These are phyloP conservation scores for Oreochromis tanganicae DNA, from an alignment of 2,113 vertebrate genomes.

Conservation along the genomic window DNA sequence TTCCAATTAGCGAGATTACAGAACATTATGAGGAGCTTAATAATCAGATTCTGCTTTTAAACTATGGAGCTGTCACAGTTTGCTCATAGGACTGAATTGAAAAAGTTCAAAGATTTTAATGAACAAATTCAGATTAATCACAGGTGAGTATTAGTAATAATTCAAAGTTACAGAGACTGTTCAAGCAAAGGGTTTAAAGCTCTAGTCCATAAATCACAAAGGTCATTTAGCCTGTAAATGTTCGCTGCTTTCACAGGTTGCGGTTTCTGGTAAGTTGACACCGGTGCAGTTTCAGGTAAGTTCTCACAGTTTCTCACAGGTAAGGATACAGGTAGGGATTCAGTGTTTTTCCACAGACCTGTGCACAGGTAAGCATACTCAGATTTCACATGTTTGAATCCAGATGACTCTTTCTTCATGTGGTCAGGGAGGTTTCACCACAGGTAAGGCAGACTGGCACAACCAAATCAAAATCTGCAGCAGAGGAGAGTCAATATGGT, in stretches of 20 bases:
- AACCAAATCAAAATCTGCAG: neutral
- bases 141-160: neutral
- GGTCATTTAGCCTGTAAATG: neutral
- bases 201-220: neutral
- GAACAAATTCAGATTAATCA: neutral
- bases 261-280: neutral
- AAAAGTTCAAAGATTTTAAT: neutral
- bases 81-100: neutral
- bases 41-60: neutral
- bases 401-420: neutral
- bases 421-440: neutral
- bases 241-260: neutral
- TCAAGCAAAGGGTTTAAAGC: neutral
- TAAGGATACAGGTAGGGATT: neutral
- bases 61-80: neutral
- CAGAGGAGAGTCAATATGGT: neutral
- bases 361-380: neutral
- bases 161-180: neutral
- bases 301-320: neutral
- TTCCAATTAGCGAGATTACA: neutral
- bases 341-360: neutral
- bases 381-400: neutral
- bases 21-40: neutral
- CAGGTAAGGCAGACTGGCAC: neutral
- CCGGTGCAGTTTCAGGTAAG: neutral